These are phyloP conservation scores for Eutolmus rufibarbis DNA, from an alignment of 2,888 invertebrate genomes.

Conservation along the genomic window DNA sequence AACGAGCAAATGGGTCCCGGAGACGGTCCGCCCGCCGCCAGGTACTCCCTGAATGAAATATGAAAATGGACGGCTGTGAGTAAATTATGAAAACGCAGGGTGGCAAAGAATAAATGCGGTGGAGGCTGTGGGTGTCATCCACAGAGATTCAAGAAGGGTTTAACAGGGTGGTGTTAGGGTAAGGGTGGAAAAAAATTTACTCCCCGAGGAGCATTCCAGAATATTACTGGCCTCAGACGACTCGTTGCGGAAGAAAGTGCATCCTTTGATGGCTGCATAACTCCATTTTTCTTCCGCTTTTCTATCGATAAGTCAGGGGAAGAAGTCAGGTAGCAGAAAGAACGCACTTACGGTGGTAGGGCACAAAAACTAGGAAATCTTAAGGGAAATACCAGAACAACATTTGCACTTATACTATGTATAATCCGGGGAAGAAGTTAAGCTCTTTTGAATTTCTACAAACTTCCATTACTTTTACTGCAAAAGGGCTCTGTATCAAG, in stretches of 20 bases:
- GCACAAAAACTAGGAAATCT: neutral
- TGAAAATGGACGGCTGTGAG: neutral
- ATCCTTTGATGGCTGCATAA: neutral
- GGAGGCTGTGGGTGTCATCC: neutral
- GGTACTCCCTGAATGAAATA: neutral
- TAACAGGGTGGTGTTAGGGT: neutral
- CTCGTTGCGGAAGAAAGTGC: neutral
- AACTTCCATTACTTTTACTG: neutral
- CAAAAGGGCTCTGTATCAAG: neutral
- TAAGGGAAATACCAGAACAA: neutral
- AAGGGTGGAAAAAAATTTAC: neutral
- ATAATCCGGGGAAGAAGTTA: neutral
- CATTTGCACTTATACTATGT: neutral
- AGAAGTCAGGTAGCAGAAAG: neutral
- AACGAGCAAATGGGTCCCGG: neutral
- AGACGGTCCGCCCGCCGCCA: neutral
- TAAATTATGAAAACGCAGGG: conserved; percentile 10
- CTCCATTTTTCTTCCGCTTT: neutral
- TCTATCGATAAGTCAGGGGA: neutral
- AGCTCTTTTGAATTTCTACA: neutral
- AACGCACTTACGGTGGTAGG: neutral
- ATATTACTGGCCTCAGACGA: neutral
- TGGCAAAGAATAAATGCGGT: neutral
- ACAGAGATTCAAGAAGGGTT: neutral
- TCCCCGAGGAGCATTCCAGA: neutral